Percentiles rank a stretch among this genome's conserved stretches.
Evolutionary conservation across 2,797 vertebrate genomes (phyloP).

Genomic region (Huso huso): DNA sequence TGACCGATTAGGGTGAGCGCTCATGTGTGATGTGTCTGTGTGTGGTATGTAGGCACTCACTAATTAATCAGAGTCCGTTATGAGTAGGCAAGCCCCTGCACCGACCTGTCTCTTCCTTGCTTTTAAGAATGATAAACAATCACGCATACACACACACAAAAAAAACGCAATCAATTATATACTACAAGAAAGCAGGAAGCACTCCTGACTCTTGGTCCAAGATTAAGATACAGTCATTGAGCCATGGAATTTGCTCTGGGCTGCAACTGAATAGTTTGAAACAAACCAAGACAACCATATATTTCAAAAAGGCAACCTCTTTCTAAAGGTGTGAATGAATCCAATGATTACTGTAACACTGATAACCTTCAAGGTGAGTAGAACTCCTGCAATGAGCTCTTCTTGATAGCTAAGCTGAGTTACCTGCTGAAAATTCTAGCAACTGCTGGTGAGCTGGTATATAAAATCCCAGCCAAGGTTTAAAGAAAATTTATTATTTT

Average conservation of each 20-base stretch:
- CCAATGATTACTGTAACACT: too few species aligned
- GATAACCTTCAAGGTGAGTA: too few species aligned
- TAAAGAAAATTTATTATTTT: too few species aligned
- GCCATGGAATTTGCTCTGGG: background rate
- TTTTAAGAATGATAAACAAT: slow-evolving; percentile 11
- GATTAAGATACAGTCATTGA: background rate
- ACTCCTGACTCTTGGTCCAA: background rate
- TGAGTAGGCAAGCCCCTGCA: slow-evolving; percentile 1
- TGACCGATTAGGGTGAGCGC: background rate
- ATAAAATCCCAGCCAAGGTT: too few species aligned
- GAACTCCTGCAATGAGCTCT: too few species aligned
- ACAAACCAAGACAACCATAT: background rate
- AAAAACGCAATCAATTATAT: slow-evolving; percentile 9
- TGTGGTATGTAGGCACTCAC: background rate
- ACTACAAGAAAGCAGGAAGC: background rate
- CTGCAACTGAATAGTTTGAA: background rate
- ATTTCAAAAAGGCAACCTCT: background rate
- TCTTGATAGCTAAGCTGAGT: too few species aligned
- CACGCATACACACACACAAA: background rate
- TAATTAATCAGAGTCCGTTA: slow-evolving; percentile 9
- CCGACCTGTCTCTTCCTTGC: slow-evolving; percentile 3
- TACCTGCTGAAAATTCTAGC: too few species aligned
- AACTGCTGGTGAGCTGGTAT: too few species aligned
- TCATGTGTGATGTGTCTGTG: background rate
- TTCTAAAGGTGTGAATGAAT: background rate